Base-by-base conservation (phyloP, 2,888 invertebrate species). In the Brachyopa scutellaris region DNA sequence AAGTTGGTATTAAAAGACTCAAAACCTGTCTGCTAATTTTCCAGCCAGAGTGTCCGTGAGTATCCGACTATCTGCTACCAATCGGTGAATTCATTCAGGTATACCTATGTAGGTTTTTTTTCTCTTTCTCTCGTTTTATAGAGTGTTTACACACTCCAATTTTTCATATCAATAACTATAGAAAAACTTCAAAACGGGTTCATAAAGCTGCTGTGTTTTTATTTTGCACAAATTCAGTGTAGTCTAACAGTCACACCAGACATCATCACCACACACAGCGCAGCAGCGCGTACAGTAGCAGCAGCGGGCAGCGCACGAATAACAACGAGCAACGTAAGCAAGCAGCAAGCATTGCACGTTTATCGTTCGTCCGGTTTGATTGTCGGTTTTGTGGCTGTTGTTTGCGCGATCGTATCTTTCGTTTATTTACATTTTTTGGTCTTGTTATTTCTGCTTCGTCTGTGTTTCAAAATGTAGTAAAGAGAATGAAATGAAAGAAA, bases 131-230 rank as follows among this genome's bases (percentile, higher is more conserved):
- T 33, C 49, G 4, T 36, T 45, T 42, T 40, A 6, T 29, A 7
- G 3, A 13, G 11, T 64, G 11, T 45, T 59, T 13, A 67, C 49
- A 67, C 49, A 61, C 67, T 42, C 42, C 29, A 49, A 64, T 29
- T 70, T n/a, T n/a, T 66, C 6, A 53, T 74, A 80, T 74, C 74
- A 80, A 80, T 74, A 64, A 21, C 59, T 31, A 64, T 51, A 70
- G 40, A 23, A 61, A 19, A 62, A 19, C 33, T 19, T 78, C 15
- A 49, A 29, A 42, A 53, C 36, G 47, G 55, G 62, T 69, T 69
- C 45, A 38, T 38, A 36, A 45, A 66, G 66, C 36, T 45, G 42
- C 11, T 5, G 21, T 15, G 4, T 38, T 17, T 72, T 42, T 45
- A 11, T 51, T 62, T 70, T 26, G 55, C 62, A 55, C 62, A 62